Evolutionary conservation across 37 sponge, comb jelly and placozoan genomes (phyloP).

Genomic region (Amphimedon queenslandica): DNA sequence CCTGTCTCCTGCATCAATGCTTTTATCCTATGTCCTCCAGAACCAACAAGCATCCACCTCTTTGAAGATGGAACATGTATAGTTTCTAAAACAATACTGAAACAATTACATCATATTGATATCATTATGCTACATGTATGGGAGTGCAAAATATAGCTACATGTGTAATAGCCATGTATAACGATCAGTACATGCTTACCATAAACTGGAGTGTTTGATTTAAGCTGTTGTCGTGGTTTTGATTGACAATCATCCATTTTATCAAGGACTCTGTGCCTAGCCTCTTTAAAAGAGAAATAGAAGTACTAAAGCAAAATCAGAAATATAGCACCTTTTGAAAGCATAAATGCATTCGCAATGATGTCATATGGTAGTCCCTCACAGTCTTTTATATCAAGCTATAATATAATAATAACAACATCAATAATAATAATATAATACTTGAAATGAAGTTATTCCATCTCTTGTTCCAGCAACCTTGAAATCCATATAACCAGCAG

Average conservation of each 20-base stretch:
- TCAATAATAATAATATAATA: no score
- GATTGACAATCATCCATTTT: constrained; percentile 42
- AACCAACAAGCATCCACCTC: constrained; percentile 40
- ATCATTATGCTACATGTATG: no score
- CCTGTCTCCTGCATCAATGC: constrained; percentile 30
- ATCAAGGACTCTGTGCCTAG: constrained; percentile 46
- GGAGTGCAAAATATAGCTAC: no score
- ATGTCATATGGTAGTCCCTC: constrained; percentile 49
- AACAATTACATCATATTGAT: no score
- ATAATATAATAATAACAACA: background rate
- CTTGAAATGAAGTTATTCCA: constrained; percentile 79
- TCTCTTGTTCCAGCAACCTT: constrained; percentile 72
- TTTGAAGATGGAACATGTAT: constrained; percentile 47
- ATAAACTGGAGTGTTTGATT: constrained; percentile 48
- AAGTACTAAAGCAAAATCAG: background rate
- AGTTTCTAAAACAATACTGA: constrained; percentile 25
- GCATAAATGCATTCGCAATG: constrained; percentile 52
- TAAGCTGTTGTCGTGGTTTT: constrained; percentile 39
- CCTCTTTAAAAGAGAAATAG: constrained; percentile 19
- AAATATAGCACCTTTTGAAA: constrained; percentile 35
- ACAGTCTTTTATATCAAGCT: constrained; percentile 62
- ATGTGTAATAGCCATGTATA: no score
- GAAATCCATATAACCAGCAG: constrained; percentile 82
- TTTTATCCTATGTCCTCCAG: constrained; percentile 47
- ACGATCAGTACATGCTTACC: no score